phyloP scores from a whole-genome alignment of 2,797 vertebrate species.

The Siniperca obscura region DNA sequence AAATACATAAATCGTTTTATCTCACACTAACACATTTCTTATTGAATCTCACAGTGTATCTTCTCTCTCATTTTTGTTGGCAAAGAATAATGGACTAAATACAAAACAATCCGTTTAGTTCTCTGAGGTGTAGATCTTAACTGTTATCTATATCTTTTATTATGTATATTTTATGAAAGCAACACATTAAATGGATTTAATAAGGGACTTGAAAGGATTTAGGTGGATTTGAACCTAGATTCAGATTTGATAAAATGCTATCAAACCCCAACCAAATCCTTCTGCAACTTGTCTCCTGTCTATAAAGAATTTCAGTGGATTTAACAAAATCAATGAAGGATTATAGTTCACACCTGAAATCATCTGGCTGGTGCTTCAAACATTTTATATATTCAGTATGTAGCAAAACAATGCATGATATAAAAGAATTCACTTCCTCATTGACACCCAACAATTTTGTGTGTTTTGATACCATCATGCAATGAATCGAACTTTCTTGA shows the following conservation, averaged over 20 bases:
- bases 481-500: constrained; percentile 34
- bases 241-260: constrained; percentile 38
- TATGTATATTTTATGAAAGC: constrained; percentile 8
- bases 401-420: neutral
- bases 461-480: constrained; percentile 24
- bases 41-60: neutral
- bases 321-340: constrained; percentile 23
- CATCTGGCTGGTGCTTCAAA: neutral
- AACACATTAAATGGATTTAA: constrained; percentile 10
- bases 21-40: neutral
- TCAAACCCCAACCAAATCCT: constrained; percentile 25
- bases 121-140: neutral
- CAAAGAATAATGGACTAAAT: neutral
- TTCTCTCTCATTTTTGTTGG: neutral
- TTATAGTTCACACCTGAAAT: neutral
- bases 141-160: neutral
- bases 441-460: constrained; percentile 6
- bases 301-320: neutral
- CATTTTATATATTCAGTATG: neutral
- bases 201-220: constrained; percentile 41
- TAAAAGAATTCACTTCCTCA: neutral
- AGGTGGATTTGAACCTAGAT: constrained; percentile 28
- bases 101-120: neutral
- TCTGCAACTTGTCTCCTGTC: constrained; percentile 7
- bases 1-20: neutral